phyloP scores from a whole-genome alignment of 2,888 invertebrate species.

The Scaeva pyrastri region DNA sequence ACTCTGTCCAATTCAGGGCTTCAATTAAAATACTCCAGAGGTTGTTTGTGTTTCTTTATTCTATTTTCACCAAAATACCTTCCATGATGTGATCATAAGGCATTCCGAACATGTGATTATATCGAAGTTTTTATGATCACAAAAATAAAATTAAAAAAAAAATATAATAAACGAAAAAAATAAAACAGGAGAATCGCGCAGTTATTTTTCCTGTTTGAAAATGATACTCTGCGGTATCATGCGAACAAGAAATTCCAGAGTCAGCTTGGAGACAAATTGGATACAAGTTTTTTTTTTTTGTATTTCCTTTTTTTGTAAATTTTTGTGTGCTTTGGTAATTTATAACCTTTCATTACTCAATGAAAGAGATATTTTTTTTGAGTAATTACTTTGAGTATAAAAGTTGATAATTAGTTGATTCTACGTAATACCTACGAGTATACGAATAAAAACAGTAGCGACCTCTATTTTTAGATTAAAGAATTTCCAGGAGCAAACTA shows the following conservation, averaged over 20 bases:
- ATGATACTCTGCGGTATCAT: slow-evolving; percentile 41
- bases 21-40: slow-evolving; percentile 55
- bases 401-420: slow-evolving; percentile 15
- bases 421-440: background rate
- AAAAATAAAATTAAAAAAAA: too few species aligned
- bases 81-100: slow-evolving; percentile 58
- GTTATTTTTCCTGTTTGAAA: slow-evolving; percentile 59
- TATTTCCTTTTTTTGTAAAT: background rate
- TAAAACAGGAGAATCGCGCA: slow-evolving; percentile 40
- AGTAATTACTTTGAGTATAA: slow-evolving; percentile 31
- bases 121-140: slow-evolving; percentile 37
- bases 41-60: slow-evolving; percentile 21
- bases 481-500: slow-evolving; percentile 1
- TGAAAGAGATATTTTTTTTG: slow-evolving; percentile 24
- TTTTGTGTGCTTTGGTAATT: background rate
- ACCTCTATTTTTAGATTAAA: slow-evolving; percentile 9
- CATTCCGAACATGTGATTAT: slow-evolving; percentile 59
- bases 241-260: slow-evolving; percentile 31
- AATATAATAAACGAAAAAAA: too few species aligned
- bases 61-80: slow-evolving; percentile 41
- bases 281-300: slow-evolving; percentile 29
- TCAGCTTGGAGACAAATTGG: slow-evolving; percentile 59
- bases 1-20: slow-evolving; percentile 28
- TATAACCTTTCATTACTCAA: slow-evolving; percentile 22
- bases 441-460: background rate